phyloP scores from a whole-genome alignment of 1,140 invertebrate genomes.

The Rhopalosiphum padi region DNA sequence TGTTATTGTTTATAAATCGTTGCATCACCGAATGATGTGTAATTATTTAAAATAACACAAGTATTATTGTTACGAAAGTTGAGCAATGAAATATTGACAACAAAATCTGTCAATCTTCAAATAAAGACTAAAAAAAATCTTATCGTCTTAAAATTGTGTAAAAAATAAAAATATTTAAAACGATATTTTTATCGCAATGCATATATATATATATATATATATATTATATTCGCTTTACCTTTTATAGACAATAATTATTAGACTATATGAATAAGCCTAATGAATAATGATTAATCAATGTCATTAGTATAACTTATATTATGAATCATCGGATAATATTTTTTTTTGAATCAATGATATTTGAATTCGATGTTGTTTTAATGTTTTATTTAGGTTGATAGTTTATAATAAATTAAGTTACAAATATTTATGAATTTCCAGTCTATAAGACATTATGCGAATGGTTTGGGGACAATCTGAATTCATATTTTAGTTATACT shows the following conservation, averaged over 20 bases:
- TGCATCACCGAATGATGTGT: neutral
- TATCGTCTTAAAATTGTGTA: neutral
- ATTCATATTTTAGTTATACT: neutral
- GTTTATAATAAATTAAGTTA: neutral
- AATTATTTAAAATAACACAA: neutral
- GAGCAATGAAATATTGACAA: neutral
- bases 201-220: neutral
- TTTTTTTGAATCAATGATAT: neutral
- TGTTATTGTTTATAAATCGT: neutral
- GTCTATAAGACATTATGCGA: too few species aligned
- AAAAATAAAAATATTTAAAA: neutral
- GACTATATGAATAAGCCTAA: neutral
- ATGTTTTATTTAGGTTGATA: neutral
- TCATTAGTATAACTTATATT: neutral
- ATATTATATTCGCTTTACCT: neutral
- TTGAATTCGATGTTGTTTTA: neutral
- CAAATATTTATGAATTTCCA: neutral
- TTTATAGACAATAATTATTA: neutral
- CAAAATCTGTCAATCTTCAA: neutral
- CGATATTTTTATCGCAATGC: neutral
- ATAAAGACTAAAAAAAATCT: neutral
- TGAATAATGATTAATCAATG: too few species aligned
- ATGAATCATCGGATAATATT: neutral
- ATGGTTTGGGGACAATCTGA: neutral
- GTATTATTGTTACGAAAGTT: neutral